Conservation (phyloP, 2,888 invertebrate species). For the Yponomeuta cagnagella region DNA sequence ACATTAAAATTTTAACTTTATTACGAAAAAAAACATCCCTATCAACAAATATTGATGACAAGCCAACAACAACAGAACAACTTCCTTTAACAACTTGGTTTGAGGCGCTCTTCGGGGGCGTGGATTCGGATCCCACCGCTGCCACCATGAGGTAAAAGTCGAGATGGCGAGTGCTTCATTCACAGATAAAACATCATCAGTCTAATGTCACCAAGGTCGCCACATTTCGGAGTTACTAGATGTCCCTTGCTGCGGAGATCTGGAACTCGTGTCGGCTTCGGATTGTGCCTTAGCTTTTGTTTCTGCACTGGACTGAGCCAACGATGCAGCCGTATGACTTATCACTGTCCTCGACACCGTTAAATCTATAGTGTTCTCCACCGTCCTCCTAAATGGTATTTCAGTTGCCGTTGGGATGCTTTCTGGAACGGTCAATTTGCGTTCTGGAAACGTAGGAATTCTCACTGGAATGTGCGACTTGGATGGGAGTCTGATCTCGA, state of each 20-base stretch:
- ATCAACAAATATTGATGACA: too few relatives aligned
- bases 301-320: conserved; percentile 41
- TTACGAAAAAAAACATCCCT: too few relatives aligned
- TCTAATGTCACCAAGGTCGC: conserved; percentile 55
- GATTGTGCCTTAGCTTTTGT: conserved; percentile 27
- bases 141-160: too few relatives aligned
- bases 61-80: too few relatives aligned
- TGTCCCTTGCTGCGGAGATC: conserved; percentile 52
- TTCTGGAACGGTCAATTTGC: conserved; percentile 47
- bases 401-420: conserved; percentile 48
- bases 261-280: conserved; percentile 47
- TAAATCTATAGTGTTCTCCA: conserved; percentile 3
- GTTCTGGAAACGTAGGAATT: conserved; percentile 25
- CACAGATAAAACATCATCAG: too few relatives aligned
- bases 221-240: conserved; percentile 51
- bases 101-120: too few relatives aligned
- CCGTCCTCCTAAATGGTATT: conserved; percentile 25
- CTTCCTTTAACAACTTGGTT: too few relatives aligned
- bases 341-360: conserved; percentile 48
- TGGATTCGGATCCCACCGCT: too few relatives aligned
- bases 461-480: background rate
- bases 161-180: too few relatives aligned
- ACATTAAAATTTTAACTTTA: too few relatives aligned
- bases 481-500: background rate
- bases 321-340: conserved; percentile 61